phyloP scores from a whole-genome alignment of 2,113 vertebrate genomes.

The Noctilio leporinus region DNA sequence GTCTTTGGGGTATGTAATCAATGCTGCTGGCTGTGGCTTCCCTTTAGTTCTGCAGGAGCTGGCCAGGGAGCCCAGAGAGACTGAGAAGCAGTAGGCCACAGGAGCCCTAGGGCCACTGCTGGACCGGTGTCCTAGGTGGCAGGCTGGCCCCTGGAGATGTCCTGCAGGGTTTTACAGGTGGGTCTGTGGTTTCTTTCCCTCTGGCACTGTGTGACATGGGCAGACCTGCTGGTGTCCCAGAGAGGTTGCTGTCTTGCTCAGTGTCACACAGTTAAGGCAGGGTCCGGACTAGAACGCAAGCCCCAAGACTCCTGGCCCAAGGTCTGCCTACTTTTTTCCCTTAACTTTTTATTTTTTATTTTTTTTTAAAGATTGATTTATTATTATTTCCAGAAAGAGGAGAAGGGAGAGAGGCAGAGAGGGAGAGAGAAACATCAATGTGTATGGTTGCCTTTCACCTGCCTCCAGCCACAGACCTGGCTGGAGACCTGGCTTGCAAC shows the following conservation, averaged over 20 bases:
- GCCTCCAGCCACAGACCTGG: too few species aligned
- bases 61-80: not conserved
- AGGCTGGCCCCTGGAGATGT: not conserved
- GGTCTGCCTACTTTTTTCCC: too few species aligned
- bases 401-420: too few species aligned
- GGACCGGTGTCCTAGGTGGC: not conserved
- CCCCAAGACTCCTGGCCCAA: not conserved
- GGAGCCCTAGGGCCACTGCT: not conserved
- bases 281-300: not conserved
- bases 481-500: too few species aligned
- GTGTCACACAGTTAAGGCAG: not conserved
- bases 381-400: too few species aligned
- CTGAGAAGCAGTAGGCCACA: not conserved
- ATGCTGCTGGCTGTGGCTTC: not conserved
- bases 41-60: too few species aligned
- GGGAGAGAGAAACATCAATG: too few species aligned
- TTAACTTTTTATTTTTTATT: too few species aligned
- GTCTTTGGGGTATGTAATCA: not conserved
- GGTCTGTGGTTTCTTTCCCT: not conserved
- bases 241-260: not conserved
- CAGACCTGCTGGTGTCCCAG: not conserved
- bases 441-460: too few species aligned
- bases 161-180: rapidly evolving
- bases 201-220: not conserved
- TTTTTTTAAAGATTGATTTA: too few species aligned